These are phyloP conservation scores for Protobothrops mucrosquamatus DNA, from an alignment of 2,113 vertebrate species.

Conservation along the genomic window DNA sequence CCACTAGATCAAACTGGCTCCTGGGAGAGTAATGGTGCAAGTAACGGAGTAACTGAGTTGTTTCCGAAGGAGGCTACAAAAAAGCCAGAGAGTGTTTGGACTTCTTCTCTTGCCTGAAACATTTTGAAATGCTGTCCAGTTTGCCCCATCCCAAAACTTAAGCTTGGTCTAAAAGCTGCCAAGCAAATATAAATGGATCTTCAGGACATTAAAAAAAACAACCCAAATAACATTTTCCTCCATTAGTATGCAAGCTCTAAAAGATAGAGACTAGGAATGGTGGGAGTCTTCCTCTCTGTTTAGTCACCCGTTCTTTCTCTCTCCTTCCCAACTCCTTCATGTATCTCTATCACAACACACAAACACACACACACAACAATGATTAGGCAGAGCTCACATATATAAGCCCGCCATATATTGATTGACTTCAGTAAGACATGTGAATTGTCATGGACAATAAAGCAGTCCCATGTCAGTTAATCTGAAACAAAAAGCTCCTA, in stretches of 20 bases:
- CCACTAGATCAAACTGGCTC: too few species aligned
- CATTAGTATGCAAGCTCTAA: too few species aligned
- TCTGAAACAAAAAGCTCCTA: neutral
- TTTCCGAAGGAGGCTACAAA: neutral
- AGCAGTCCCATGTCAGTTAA: neutral
- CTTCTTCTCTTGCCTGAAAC: neutral
- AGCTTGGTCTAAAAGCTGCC: neutral
- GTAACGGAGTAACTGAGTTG: neutral
- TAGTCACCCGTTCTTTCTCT: neutral
- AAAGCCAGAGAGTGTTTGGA: neutral
- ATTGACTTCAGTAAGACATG: neutral
- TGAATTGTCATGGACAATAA: neutral
- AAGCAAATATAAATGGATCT: neutral
- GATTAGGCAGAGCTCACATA: neutral
- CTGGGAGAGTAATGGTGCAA: neutral
- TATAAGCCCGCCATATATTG: neutral
- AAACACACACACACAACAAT: neutral
- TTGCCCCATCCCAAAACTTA: neutral
- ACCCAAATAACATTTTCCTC: neutral
- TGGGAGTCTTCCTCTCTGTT: neutral
- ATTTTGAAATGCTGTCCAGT: neutral
- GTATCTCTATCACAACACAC: neutral
- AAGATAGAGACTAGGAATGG: neutral
- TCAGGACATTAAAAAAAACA: neutral
- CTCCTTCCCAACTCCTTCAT: neutral